A percentile compares a stretch with the other conserved stretches of the same genome.
These are phyloP conservation scores for Acanthopleura granulata DNA, from an alignment of 2,888 invertebrate species.

Conservation along the genomic window DNA sequence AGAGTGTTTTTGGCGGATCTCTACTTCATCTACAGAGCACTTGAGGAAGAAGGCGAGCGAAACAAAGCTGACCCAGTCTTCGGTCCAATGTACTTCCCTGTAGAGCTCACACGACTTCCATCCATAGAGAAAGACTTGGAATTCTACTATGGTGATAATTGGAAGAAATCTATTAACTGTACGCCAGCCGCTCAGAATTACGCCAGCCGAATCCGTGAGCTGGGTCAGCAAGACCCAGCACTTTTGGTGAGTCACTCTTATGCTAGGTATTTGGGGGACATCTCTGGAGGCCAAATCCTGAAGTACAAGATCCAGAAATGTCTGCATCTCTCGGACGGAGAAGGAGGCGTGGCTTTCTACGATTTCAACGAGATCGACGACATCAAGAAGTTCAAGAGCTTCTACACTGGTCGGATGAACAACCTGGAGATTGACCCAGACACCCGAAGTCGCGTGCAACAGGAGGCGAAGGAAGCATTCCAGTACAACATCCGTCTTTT, in stretches of 20 bases:
- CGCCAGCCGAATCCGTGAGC: constrained; percentile 32
- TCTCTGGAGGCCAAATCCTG: constrained; percentile 47
- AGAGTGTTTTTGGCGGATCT: constrained; percentile 36
- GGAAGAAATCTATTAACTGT: constrained; percentile 27
- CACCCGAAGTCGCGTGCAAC: constrained; percentile 13
- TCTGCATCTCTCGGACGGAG: constrained; percentile 20
- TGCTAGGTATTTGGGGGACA: constrained; percentile 43
- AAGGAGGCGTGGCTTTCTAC: constrained; percentile 29
- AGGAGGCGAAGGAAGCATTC: constrained; percentile 29
- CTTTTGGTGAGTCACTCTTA: constrained; percentile 38
- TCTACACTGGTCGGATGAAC: constrained; percentile 32
- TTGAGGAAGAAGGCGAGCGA: constrained; percentile 36
- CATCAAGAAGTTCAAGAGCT: constrained; percentile 28
- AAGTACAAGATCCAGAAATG: constrained; percentile 28
- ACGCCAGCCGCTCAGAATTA: constrained; percentile 33
- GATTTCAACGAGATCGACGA: constrained; percentile 28
- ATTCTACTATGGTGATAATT: constrained; percentile 39
- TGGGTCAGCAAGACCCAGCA: constrained; percentile 29
- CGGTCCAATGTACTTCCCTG: constrained; percentile 20
- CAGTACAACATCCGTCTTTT: constrained; percentile 31
- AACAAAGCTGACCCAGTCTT: constrained; percentile 11
- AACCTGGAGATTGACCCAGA: constrained; percentile 21
- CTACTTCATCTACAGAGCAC: constrained; percentile 38
- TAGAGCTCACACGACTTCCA: constrained; percentile 29
- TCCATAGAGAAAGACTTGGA: constrained; percentile 39